phyloP scores from a whole-genome alignment of 2,113 vertebrate species.

The Salvelinus sp. region DNA sequence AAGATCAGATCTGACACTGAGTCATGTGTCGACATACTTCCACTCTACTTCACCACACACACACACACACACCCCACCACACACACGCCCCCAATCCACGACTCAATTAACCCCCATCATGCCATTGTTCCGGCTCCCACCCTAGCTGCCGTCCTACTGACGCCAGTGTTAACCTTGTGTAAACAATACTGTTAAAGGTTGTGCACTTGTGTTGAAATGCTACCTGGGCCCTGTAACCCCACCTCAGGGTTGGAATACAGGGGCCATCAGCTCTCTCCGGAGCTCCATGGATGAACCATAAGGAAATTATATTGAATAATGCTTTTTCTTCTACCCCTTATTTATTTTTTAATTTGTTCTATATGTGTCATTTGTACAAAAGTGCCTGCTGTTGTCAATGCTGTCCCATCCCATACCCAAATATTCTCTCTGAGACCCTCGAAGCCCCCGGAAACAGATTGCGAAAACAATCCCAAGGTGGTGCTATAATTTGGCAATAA shows the following conservation, averaged over 20 bases:
- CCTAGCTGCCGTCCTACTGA: conserved; percentile 26
- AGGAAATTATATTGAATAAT: background rate
- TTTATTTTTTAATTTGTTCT: background rate
- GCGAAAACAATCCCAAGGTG: conserved; percentile 37
- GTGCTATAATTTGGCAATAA: conserved; percentile 49
- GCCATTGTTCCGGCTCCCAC: conserved; percentile 27
- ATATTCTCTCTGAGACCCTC: conserved; percentile 12
- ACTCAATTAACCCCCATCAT: conserved; percentile 13
- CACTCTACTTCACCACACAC: too few relatives aligned
- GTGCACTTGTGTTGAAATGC: conserved; percentile 2
- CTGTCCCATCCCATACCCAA: conserved; percentile 4
- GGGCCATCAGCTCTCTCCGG: background rate
- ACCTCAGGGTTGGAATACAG: background rate
- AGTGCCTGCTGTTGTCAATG: conserved; percentile 8
- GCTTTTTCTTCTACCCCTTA: background rate
- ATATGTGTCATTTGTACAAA: background rate
- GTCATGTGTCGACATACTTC: conserved; percentile 22
- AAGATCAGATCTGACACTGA: conserved; percentile 43
- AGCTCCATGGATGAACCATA: too few relatives aligned
- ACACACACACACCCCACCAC: background rate
- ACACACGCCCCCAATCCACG: conserved; percentile 7
- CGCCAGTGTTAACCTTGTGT: conserved; percentile 43
- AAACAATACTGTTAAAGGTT: conserved; percentile 32
- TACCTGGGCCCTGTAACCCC: conserved; percentile 16
- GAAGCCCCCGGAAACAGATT: conserved; percentile 27